Percentiles rank a stretch among this genome's conserved stretches.
These are phyloP conservation scores for Hylaea fasciaria DNA, from an alignment of 2,888 invertebrate species.

Conservation along the genomic window DNA sequence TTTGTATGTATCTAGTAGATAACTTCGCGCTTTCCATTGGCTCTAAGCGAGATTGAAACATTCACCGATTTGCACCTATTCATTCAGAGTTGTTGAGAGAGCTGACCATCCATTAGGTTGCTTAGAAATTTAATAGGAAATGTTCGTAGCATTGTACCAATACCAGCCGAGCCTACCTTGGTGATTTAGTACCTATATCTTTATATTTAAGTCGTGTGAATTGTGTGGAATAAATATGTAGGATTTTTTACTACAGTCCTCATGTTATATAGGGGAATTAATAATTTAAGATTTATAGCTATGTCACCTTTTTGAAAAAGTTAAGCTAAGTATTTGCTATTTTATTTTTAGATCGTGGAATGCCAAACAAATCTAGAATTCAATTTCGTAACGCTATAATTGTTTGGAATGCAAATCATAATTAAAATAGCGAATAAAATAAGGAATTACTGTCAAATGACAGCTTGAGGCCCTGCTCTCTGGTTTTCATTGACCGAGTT, in stretches of 20 bases:
- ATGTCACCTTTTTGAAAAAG: too few species aligned
- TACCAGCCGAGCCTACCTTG: too few species aligned
- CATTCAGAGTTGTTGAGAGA: conserved; percentile 22
- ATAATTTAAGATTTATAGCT: too few species aligned
- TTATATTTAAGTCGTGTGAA: too few species aligned
- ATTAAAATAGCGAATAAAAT: too few species aligned
- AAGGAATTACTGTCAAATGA: conserved; percentile 21
- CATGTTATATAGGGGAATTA: too few species aligned
- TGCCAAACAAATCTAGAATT: neutral
- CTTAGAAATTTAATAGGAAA: conserved; percentile 18
- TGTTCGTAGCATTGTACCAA: conserved; percentile 8
- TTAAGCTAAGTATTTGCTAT: too few species aligned
- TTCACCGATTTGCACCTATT: conserved; percentile 25
- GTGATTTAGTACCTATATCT: neutral
- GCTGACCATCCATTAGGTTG: neutral
- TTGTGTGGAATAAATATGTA: too few species aligned
- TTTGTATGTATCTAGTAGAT: conserved; percentile 43
- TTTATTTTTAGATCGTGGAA: too few species aligned
- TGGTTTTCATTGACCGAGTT: conserved; percentile 42
- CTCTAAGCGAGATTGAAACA: conserved; percentile 32
- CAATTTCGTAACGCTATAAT: too few species aligned
- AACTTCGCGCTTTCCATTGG: conserved; percentile 39
- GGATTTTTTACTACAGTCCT: too few species aligned
- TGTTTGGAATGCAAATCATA: too few species aligned
- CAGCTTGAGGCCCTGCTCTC: conserved; percentile 4